Evolutionary conservation across 2,113 vertebrate species (phyloP).

Genomic region (Dunckerocampus dactyliophorus): DNA sequence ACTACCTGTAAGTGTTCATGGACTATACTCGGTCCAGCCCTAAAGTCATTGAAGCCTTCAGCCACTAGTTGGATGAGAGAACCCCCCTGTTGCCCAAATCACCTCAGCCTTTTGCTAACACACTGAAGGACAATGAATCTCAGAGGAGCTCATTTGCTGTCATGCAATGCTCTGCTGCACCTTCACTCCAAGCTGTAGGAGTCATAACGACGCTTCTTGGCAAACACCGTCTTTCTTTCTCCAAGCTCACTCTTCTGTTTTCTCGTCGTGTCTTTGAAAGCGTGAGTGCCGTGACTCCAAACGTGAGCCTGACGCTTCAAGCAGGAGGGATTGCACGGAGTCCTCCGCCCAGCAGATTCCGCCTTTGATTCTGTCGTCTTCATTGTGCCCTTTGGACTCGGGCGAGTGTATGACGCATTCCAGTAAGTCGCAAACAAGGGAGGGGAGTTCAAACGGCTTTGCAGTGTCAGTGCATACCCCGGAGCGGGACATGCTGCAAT

Average conservation of each 20-base stretch:
- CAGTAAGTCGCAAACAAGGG: conserved; percentile 11
- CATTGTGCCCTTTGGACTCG: conserved; percentile 12
- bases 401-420: conserved; percentile 17
- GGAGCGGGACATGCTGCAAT: conserved; percentile 3
- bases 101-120: conserved; percentile 23
- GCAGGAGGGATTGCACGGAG: conserved; percentile 12
- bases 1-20: conserved; percentile 1
- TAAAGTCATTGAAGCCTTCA: conserved; percentile 16
- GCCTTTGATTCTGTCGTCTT: conserved; percentile 18
- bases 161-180: conserved; percentile 9
- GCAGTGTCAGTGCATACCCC: conserved; percentile 2
- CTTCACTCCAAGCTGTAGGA: conserved; percentile 11
- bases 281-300: conserved; percentile 2
- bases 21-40: background rate
- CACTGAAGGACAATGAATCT: conserved; percentile 29
- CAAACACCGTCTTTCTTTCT: conserved; percentile 9
- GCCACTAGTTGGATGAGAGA: conserved; percentile 28
- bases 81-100: conserved; percentile 30
- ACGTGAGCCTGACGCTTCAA: conserved; percentile 15
- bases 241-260: background rate
- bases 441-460: conserved; percentile 9
- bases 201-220: conserved; percentile 12
- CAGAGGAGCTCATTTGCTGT: conserved; percentile 46
- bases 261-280: conserved; percentile 18
- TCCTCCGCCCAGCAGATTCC: conserved; percentile 10